Evolutionary conservation across 2,888 invertebrate species (phyloP).

Genomic region (Eremobia ochroleuca): DNA sequence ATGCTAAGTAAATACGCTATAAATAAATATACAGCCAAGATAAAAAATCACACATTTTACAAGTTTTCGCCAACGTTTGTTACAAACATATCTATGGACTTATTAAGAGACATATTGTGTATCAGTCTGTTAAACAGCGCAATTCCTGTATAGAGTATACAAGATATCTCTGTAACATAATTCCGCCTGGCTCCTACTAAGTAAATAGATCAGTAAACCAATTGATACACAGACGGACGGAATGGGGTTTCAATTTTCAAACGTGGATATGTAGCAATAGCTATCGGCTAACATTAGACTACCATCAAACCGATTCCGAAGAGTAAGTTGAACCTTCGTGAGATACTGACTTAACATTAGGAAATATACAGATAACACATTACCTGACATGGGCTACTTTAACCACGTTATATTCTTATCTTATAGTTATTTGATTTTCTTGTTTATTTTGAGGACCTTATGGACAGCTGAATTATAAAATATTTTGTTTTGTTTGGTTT

Average conservation of each 20-base stretch:
- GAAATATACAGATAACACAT: not conserved
- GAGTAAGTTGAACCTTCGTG: not conserved
- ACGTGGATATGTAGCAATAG: not conserved
- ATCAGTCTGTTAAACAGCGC: not conserved
- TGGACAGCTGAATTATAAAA: no score
- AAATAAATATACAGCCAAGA: no score
- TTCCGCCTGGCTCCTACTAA: not conserved
- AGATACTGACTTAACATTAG: not conserved
- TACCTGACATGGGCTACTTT: not conserved
- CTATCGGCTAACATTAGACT: slow-evolving; percentile 6
- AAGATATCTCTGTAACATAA: not conserved
- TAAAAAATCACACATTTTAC: no score
- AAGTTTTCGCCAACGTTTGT: no score
- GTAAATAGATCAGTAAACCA: slow-evolving; percentile 17
- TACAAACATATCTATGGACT: no score
- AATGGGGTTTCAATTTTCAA: slow-evolving; percentile 28
- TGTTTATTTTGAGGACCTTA: no score
- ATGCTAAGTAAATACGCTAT: no score
- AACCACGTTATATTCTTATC: not conserved
- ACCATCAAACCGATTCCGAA: not conserved
- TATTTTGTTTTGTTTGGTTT: no score
- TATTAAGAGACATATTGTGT: no score
- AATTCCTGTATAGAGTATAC: not conserved
- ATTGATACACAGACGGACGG: slow-evolving; percentile 8
- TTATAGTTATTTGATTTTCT: no score